Base-by-base conservation (phyloP, 1,140 invertebrate species). In the Leptopilina boulardi region DNA sequence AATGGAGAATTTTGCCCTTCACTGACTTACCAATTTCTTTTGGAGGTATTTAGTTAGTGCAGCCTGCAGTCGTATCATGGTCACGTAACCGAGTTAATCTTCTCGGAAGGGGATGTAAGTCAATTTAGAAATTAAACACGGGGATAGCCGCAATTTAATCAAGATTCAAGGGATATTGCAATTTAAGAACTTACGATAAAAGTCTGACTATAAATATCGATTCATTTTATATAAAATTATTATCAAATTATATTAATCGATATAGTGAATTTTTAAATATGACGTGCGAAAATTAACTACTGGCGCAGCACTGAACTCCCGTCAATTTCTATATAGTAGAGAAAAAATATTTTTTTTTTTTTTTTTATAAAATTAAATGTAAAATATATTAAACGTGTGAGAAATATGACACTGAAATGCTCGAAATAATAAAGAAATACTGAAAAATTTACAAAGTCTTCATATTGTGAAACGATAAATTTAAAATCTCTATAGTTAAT, bases 1-100 rank as follows among this genome's bases (percentile, higher is more conserved):
- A 51, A 51, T 59, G 21, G 56, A 66, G 56, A 34, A 66, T 66
- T 66, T 66, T 13, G 56, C 56, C 26, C 26, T 66, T 66, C 56
- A 11, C 23, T 66, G 56, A 66, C 10, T 66, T 30, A 30, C 56
- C 56, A 66, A 66, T 30, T 66, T 66, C 56, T 30, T 11, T 66
- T 23, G 10, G 26, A 23, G 23, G 10, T 34, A 18, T 51, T n/a
- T 4, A 51, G 23, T 23, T 26, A 13, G 11, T 66, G 11, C 15
- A 30, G 26, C 8, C 56, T 66, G 26, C 11, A 26, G 19, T 13
- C 18, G 21, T 23, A 59, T 59, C 56, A 30, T 26, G 23, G 21
- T 59, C 56, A 30, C 23, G 23, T 66, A 66, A 66, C 26, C 21
- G 23, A 30, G 56, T 30, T 38, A 66, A 66, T 66, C 26, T 66